Evolutionary conservation across 1,140 invertebrate species (phyloP).

Genomic region (Oncopodura yosiiana): DNA sequence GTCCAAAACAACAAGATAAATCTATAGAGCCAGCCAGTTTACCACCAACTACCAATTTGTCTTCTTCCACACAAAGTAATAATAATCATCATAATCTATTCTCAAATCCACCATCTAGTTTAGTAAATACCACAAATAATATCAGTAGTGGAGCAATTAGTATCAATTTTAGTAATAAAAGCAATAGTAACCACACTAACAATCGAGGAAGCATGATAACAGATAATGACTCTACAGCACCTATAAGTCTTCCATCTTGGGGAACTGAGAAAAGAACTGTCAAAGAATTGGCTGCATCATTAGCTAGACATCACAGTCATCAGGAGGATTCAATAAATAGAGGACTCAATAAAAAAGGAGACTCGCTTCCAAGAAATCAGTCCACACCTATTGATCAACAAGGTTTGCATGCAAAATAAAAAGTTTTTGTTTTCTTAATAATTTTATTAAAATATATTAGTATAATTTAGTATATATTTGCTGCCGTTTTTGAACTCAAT

Average conservation of each 20-base stretch:
- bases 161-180: slow-evolving; percentile 16
- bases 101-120: slow-evolving; percentile 4
- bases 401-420: slow-evolving; percentile 30
- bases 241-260: slow-evolving; percentile 27
- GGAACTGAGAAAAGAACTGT: slow-evolving; percentile 25
- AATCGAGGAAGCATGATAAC: neutral
- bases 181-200: slow-evolving; percentile 6
- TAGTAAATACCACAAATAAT: slow-evolving; percentile 4
- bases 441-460: neutral
- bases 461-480: neutral
- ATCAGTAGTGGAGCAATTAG: slow-evolving; percentile 14
- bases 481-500: neutral
- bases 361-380: slow-evolving; percentile 28
- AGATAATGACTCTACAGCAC: slow-evolving; percentile 11
- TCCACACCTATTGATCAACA: slow-evolving; percentile 20
- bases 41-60: slow-evolving; percentile 10
- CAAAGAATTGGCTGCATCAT: slow-evolving; percentile 32
- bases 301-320: slow-evolving; percentile 23
- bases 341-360: slow-evolving; percentile 18
- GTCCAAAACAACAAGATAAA: slow-evolving; percentile 21
- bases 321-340: slow-evolving; percentile 15
- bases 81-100: slow-evolving; percentile 2
- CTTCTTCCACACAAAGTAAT: slow-evolving; percentile 1
- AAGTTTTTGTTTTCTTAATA: neutral
- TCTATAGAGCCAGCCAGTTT: neutral